Conservation (phyloP, 1,140 invertebrate species). For the Penaeus indicus region DNA sequence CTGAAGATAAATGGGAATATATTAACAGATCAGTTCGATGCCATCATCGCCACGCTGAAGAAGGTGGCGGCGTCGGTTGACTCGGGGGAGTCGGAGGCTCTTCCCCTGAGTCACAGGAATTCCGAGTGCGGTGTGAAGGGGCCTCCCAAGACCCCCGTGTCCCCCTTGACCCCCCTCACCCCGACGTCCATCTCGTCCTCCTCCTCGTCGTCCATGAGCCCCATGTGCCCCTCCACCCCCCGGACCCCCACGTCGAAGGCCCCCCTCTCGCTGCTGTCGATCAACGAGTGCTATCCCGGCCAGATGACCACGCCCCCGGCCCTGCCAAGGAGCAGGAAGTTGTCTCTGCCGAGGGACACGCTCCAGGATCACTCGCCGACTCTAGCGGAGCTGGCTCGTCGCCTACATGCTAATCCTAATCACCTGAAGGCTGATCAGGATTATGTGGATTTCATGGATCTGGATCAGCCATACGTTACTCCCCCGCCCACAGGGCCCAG, state of each 20-base stretch:
- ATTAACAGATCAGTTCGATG: constrained; percentile 59
- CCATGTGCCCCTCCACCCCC: constrained; percentile 33
- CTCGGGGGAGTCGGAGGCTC: constrained; percentile 46
- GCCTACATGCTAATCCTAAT: constrained; percentile 54
- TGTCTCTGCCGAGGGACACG: constrained; percentile 48
- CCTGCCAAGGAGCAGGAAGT: constrained; percentile 34
- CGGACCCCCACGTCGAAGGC: constrained; percentile 48
- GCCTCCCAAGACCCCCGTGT: constrained; percentile 7
- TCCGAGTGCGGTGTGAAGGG: constrained; percentile 36
- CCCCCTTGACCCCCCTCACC: constrained; percentile 5
- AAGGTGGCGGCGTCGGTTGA: constrained; percentile 61
- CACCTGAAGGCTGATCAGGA: constrained; percentile 50
- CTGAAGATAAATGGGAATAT: constrained; percentile 57
- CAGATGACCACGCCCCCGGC: constrained; percentile 29
- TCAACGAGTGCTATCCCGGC: constrained; percentile 44
- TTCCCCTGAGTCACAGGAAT: constrained; percentile 11
- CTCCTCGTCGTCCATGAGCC: background rate
- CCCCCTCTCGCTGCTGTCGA: constrained; percentile 52
- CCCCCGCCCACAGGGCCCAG: constrained; percentile 20
- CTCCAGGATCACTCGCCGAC: constrained; percentile 41
- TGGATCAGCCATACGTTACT: constrained; percentile 50
- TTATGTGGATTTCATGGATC: constrained; percentile 53
- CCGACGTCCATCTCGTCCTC: background rate
- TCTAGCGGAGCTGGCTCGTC: constrained; percentile 42
- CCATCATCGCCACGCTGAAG: constrained; percentile 65